Percentiles rank a stretch among this genome's conserved stretches.
These are phyloP conservation scores for Thelaira solivaga DNA, from an alignment of 2,888 invertebrate species.

Conservation along the genomic window DNA sequence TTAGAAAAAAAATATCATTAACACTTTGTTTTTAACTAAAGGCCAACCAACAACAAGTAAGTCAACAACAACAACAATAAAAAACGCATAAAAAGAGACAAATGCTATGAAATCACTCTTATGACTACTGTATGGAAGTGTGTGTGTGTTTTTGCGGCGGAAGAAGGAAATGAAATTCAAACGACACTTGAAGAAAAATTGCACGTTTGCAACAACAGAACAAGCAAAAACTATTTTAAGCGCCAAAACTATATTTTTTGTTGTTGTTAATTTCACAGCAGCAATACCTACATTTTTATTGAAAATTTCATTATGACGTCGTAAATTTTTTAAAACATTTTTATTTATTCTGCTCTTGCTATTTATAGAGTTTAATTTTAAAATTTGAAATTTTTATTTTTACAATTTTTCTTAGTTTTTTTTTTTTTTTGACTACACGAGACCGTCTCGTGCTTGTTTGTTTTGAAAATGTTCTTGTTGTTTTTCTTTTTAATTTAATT, in stretches of 20 bases:
- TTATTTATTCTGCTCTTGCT: too few relatives aligned
- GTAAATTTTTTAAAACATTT: slow-evolving; percentile 2
- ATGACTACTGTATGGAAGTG: neutral
- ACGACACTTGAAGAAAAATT: slow-evolving; percentile 50
- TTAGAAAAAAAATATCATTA: slow-evolving; percentile 55
- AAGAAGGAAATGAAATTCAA: slow-evolving; percentile 60
- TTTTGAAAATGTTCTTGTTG: slow-evolving; percentile 37
- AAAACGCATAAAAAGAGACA: too few relatives aligned
- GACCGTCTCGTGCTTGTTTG: slow-evolving; percentile 57
- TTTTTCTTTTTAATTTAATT: slow-evolving; percentile 60
- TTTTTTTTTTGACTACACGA: slow-evolving; percentile 48
- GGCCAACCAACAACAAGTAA: too few relatives aligned
- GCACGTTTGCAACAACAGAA: slow-evolving; percentile 16
- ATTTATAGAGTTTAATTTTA: slow-evolving; percentile 21
- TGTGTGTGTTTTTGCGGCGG: slow-evolving; percentile 39
- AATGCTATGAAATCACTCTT: neutral
- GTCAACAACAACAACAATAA: slow-evolving; percentile 20
- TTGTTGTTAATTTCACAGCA: neutral
- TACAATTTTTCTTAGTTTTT: neutral
- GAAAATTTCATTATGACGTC: slow-evolving; percentile 45
- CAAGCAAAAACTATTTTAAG: slow-evolving; percentile 45
- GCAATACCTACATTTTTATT: slow-evolving; percentile 44
- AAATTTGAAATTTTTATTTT: neutral
- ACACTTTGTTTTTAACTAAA: slow-evolving; percentile 44
- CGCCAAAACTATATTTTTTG: slow-evolving; percentile 47